Evolutionary conservation across 2,113 vertebrate species (phyloP).

Genomic region (Pteropus alecto): DNA sequence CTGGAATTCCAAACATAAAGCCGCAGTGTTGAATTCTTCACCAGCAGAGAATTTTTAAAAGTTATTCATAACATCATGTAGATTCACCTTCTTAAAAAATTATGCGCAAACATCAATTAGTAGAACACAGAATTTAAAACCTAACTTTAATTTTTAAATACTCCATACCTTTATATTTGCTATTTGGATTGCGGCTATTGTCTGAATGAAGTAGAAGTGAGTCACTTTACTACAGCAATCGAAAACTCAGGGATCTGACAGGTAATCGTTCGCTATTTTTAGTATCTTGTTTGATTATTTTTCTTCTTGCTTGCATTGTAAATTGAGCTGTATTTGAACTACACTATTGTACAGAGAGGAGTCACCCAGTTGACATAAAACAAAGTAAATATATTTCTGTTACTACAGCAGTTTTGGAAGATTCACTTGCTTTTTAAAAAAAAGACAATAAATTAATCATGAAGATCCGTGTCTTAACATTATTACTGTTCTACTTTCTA

Average conservation of each 20-base stretch:
- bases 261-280: constrained; percentile 55
- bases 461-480: background rate
- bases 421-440: constrained; percentile 37
- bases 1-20: background rate
- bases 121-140: background rate
- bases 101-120: background rate
- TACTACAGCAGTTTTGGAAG: background rate
- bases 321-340: constrained; percentile 46
- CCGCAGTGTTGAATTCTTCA: background rate
- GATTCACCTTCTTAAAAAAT: background rate
- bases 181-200: background rate
- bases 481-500: background rate
- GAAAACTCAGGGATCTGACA: background rate
- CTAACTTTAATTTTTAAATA: background rate
- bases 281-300: constrained; percentile 53
- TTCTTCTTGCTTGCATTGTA: constrained; percentile 31
- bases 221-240: background rate
- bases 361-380: constrained; percentile 27
- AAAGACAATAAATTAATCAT: constrained; percentile 43
- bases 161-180: background rate
- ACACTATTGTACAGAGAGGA: constrained; percentile 6
- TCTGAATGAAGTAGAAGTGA: constrained; percentile 13
- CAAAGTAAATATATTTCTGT: constrained; percentile 19
- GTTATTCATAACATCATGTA: background rate
- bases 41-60: background rate